phyloP scores from a whole-genome alignment of 2,797 vertebrate species.

The Gymnodraco acuticeps region DNA sequence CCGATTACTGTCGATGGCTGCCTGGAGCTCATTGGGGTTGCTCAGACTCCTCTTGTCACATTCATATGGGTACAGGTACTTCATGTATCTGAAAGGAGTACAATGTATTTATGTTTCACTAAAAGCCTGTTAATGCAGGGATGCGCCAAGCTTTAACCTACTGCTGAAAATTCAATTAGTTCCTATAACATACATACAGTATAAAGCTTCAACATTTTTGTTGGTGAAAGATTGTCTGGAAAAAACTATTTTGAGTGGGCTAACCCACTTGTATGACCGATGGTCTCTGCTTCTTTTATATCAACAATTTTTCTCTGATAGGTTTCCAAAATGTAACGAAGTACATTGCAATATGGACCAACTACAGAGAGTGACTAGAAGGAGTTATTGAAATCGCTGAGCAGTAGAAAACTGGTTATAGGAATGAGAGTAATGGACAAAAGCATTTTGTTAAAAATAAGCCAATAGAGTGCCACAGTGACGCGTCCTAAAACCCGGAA shows the following conservation, averaged over 20 bases:
- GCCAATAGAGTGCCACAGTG: too few relatives aligned
- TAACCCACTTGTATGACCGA: too few relatives aligned
- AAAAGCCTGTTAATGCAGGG: not conserved
- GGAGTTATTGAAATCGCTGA: not conserved
- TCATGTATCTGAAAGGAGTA: conserved; percentile 92
- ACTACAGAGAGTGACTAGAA: conserved; percentile 32
- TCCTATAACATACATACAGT: not conserved
- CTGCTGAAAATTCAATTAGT: not conserved
- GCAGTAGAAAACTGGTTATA: conserved; percentile 31
- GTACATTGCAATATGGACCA: conserved; percentile 1
- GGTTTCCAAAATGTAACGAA: not conserved
- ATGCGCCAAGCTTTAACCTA: not conserved
- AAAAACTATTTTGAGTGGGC: too few relatives aligned
- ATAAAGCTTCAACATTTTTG: not conserved
- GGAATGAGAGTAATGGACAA: not conserved
- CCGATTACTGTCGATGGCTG: conserved; percentile 96
- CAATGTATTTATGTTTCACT: not conserved
- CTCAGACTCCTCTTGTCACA: conserved; percentile 95
- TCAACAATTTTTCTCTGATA: too few relatives aligned
- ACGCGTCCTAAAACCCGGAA: too few relatives aligned
- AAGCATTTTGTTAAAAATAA: too few relatives aligned
- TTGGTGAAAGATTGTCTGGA: not conserved
- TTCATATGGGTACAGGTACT: conserved; percentile 98
- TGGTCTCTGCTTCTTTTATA: too few relatives aligned
- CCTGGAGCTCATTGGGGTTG: conserved; percentile 97